Conservation (phyloP, 2,888 invertebrate species). For the Microplitis manilae region DNA sequence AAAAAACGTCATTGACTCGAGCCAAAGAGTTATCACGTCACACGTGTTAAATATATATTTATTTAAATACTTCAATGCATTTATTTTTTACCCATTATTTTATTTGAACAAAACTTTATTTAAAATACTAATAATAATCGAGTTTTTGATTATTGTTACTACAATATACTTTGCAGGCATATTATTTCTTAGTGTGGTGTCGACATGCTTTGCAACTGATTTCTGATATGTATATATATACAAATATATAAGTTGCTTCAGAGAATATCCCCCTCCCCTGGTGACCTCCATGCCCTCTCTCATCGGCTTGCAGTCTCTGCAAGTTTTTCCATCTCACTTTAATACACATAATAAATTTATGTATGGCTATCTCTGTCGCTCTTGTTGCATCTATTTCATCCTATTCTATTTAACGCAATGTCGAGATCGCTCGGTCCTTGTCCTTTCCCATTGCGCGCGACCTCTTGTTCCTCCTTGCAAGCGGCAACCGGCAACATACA, state of each 20-base stretch:
- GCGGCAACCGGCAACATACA: background rate
- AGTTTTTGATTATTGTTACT: background rate
- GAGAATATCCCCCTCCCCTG: background rate
- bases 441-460: conserved; percentile 4
- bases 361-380: background rate
- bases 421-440: background rate
- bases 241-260: conserved; percentile 1
- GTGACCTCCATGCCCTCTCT: conserved; percentile 31
- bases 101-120: background rate
- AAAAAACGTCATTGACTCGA: conserved; percentile 26
- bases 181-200: background rate
- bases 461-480: conserved; percentile 12
- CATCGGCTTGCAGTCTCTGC: conserved; percentile 5
- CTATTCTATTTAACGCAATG: background rate
- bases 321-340: conserved; percentile 1
- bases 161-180: background rate
- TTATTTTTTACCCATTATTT: background rate
- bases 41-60: background rate
- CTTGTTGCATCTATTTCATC: background rate
- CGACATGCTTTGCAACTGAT: conserved; percentile 14
- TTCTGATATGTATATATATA: conserved; percentile 17
- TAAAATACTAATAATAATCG: background rate
- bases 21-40: background rate
- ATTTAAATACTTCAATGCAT: too few species aligned
- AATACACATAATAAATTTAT: background rate